A percentile compares a stretch with the other conserved stretches of the same genome.
These are phyloP conservation scores for Nicator chloris DNA, from an alignment of 2,113 vertebrate species.

Conservation along the genomic window DNA sequence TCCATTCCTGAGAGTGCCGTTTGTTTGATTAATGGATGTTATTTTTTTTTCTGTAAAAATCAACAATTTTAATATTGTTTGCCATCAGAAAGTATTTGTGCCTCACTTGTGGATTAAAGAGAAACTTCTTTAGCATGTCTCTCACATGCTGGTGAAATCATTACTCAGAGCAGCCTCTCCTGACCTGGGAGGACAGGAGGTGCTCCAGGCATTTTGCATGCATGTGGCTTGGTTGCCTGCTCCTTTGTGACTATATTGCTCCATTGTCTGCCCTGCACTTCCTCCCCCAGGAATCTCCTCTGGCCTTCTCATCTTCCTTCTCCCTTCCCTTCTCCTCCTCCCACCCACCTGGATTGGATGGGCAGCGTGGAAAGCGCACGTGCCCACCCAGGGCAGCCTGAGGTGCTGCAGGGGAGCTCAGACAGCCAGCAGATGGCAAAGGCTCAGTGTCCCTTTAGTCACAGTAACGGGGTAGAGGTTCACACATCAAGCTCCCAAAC, in stretches of 20 bases:
- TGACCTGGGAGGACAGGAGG: neutral
- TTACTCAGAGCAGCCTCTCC: conserved; percentile 12
- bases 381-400: neutral
- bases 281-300: neutral
- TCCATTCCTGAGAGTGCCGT: neutral
- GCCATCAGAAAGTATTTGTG: neutral
- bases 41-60: conserved; percentile 12
- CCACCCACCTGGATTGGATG: accelerated
- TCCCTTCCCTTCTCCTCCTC: neutral
- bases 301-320: neutral
- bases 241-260: accelerated
- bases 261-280: neutral
- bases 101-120: conserved; percentile 6
- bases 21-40: conserved; percentile 44
- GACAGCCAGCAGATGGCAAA: accelerated
- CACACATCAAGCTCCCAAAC: neutral
- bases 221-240: accelerated
- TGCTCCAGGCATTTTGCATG: accelerated
- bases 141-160: neutral
- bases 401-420: neutral
- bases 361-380: neutral
- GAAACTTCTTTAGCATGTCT: neutral
- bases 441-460: accelerated
- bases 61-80: conserved; percentile 27
- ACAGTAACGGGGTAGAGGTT: neutral